phyloP scores from a whole-genome alignment of 2,113 vertebrate genomes.

The Caretta caretta region DNA sequence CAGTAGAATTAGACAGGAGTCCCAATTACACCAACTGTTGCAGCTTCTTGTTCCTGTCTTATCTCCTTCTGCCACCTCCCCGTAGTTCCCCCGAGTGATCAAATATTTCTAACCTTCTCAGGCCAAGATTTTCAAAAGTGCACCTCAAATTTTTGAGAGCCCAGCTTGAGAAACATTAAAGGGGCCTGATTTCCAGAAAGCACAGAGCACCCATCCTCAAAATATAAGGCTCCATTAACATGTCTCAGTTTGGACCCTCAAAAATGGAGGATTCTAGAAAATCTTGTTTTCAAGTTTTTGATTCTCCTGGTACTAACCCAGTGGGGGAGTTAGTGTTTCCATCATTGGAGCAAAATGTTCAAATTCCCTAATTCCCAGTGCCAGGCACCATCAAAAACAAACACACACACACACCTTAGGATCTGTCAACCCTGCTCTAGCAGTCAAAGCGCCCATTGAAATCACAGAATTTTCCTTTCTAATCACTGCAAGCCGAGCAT shows the following conservation, averaged over 20 bases:
- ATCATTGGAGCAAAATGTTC: neutral
- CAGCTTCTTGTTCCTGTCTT: neutral
- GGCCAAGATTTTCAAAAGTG: neutral
- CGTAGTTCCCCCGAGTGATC: neutral
- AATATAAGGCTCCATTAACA: neutral
- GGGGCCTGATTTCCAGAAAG: neutral
- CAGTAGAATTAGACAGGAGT: neutral
- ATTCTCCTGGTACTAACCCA: neutral
- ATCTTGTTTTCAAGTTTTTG: neutral
- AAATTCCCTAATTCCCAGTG: neutral
- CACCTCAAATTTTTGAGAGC: neutral
- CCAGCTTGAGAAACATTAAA: neutral
- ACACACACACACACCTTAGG: neutral
- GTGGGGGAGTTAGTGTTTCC: neutral
- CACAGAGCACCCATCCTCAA: neutral
- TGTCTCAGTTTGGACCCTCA: neutral
- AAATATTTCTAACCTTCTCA: neutral
- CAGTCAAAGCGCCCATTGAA: neutral
- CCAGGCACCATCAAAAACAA: neutral
- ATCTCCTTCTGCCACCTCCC: neutral
- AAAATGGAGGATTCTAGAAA: neutral
- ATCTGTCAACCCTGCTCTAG: neutral
- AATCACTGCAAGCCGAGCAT: neutral
- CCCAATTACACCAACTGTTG: neutral
- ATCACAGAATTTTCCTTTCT: neutral